Conservation (phyloP, 2,797 vertebrate species). For the Nasua narica region DNA sequence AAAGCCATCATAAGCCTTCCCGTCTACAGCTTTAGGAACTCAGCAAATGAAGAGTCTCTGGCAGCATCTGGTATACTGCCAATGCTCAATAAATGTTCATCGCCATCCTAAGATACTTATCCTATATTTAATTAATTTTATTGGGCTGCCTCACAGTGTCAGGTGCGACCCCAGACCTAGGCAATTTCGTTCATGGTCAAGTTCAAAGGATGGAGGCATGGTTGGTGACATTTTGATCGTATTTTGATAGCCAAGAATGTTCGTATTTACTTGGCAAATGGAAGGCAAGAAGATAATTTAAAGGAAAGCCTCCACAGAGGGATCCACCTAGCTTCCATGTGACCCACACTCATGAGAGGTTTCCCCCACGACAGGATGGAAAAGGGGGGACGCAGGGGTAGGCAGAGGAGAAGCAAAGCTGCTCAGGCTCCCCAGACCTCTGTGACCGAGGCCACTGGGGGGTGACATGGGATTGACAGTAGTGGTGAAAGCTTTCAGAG, state of each 20-base stretch:
- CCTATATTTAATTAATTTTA: background rate
- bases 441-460: background rate
- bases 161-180: background rate
- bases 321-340: background rate
- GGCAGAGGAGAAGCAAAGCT: background rate
- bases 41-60: background rate
- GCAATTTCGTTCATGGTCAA: background rate
- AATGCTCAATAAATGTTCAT: background rate
- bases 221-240: background rate
- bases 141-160: background rate
- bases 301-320: background rate
- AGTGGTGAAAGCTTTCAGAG: background rate
- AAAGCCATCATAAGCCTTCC: no score
- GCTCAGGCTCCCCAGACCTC: background rate
- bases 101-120: background rate
- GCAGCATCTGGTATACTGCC: background rate
- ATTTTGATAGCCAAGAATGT: background rate
- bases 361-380: background rate
- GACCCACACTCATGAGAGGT: rapidly evolving
- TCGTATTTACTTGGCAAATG: background rate
- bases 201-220: background rate
- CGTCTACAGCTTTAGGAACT: background rate
- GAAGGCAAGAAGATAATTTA: background rate
- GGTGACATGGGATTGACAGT: background rate
- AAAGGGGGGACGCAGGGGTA: no score